Base-by-base conservation (phyloP, 2,797 vertebrate genomes). In the Catostomus latipinnis region DNA sequence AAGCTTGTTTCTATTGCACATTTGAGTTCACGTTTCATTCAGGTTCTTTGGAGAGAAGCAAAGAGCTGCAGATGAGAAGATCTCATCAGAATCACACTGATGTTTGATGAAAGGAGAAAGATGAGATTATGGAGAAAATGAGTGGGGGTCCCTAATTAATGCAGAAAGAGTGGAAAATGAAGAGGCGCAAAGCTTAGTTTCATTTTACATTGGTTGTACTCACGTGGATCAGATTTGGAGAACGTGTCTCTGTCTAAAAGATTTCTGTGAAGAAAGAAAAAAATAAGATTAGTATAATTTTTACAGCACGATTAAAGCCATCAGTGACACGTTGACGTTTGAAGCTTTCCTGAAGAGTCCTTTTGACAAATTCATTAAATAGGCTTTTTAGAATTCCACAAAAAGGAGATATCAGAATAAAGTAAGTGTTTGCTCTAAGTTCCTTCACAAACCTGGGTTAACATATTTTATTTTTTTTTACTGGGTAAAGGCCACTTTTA, bases 171-270 rank as follows among this genome's bases (percentile, higher is more conserved):
- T 54, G 46, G 56, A 11, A 79, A 71, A 65, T 14, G 34, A 63
- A 71, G 14, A 66, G 45, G 58, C 43, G 7, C 2, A 65, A n/a
- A 48, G 43, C 34, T 54, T 16, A 52, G 58, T 49, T 61, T 74
- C 16, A 53, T 53, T 8, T 61, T 61, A 12, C 66, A 12, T 48
- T 45, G 67, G 13, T 12, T 5, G 45, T 86, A 95, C 97, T 96
- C 91, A 98, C 97, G 68, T 83, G 97, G 97, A 85, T 98, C 97
- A 0, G 97, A 98, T 89, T 98, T 98, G 90, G 97, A 98, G 92
- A 98, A 98, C 22, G 97, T 98, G 93, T 98, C 97, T 92, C 96
- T 97, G 89, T 98, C 97, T 93, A 98, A 90, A 76, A 98, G 95
- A 82, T 95, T 95, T 90, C 97, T 98, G 90, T 0, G 86, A 89